Evolutionary conservation across 2,797 vertebrate genomes (phyloP), one percentile per base, ranked within the genome.

Genomic region (Tarsius wallacei): DNA sequence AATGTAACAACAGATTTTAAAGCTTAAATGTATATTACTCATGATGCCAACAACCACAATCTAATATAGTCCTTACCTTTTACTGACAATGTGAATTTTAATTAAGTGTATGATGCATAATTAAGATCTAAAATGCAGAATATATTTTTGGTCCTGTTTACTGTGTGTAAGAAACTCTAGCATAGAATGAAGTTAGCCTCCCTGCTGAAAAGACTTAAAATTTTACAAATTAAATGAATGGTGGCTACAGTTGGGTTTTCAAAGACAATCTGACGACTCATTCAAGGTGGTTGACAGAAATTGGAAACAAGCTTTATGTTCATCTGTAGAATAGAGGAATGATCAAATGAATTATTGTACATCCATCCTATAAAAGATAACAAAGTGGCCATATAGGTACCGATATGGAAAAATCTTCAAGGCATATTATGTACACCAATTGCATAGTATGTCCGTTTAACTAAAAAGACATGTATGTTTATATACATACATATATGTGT

Each of bases 1-100:
- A 98, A 96, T 97, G 97, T 88, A 97, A 97, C 96, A 97, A 97
- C 98, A 98, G 97, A 98, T 96, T 97, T 96, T 82, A 92, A 95
- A 96, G 90, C 94, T 96, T 96, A 94, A 91, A 97, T 97, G 96
- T 83, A 93, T 97, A 97, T 97, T 97, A 97, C 92, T 93, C 94
- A 92, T n/a, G 92, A 90, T 97, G 97, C 95, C 97, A 97, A 88
- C 96, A 68, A 81, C 84, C 84, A 63, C n/a, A 28, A 85, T 96
- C 93, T 97, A 97, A 96, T 94, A 82, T 85, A 96, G 93, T 97
- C 85, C 93, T 97, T 97, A 97, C 96, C 97, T 98, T 97, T 98
- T 71, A 93, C 96, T 96, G 95, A 97, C 97, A 96, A 97, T 86
- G 97, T 96, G 98, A 95, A 97, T 98, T 97, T 97, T 98, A 98